These are phyloP conservation scores for Pseudorhiza aurosa DNA, from an alignment of 30 jellyfish, hydroid and myxozoan genomes.

Conservation along the genomic window DNA sequence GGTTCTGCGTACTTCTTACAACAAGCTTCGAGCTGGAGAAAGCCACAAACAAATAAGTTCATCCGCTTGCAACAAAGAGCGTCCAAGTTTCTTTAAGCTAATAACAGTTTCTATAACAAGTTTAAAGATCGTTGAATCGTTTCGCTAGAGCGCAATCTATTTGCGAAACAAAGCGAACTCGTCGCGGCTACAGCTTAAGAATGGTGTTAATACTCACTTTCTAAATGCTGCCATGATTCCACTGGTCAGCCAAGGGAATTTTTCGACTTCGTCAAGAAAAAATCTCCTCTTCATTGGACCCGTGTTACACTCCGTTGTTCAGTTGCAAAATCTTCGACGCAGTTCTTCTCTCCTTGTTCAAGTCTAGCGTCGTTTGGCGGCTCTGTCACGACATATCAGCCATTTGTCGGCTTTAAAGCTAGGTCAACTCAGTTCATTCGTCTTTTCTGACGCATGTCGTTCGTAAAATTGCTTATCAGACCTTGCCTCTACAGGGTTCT, in stretches of 20 bases:
- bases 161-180: background rate
- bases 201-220: too few relatives aligned
- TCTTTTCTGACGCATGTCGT: background rate
- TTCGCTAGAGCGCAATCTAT: background rate
- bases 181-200: background rate
- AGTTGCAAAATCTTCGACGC: too few relatives aligned
- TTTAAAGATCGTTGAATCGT: background rate
- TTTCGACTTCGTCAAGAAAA: too few relatives aligned
- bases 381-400: too few relatives aligned
- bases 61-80: background rate
- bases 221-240: too few relatives aligned
- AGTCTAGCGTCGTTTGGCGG: too few relatives aligned
- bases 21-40: background rate
- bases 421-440: too few relatives aligned
- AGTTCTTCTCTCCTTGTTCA: too few relatives aligned
- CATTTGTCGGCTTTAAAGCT: too few relatives aligned
- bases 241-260: too few relatives aligned
- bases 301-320: too few relatives aligned
- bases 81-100: background rate
- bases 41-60: background rate
- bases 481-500: background rate
- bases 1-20: background rate
- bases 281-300: too few relatives aligned
- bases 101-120: background rate
- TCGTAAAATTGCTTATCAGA: background rate